Percentiles rank a stretch among this genome's conserved stretches.
These are phyloP conservation scores for Nansenia antarctica DNA, from an alignment of 2,113 vertebrate species.

Conservation along the genomic window DNA sequence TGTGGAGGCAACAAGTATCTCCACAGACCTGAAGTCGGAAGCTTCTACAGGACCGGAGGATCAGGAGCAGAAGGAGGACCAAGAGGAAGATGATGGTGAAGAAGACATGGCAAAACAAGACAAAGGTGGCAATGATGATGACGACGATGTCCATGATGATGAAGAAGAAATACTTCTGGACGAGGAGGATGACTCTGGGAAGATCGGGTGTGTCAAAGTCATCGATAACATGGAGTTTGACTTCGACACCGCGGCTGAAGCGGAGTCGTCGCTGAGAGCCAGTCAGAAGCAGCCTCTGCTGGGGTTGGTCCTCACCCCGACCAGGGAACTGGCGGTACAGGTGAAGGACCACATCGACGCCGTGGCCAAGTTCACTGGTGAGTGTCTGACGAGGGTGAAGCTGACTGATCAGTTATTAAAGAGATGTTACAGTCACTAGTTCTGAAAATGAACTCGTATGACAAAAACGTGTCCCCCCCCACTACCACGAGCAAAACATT, in stretches of 20 bases:
- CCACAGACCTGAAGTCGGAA: slow-evolving; percentile 8
- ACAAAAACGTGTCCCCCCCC: too few species aligned
- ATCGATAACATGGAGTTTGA: slow-evolving; percentile 56
- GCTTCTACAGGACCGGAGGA: background rate
- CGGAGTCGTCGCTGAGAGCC: background rate
- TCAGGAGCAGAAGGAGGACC: background rate
- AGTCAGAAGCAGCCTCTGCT: slow-evolving; percentile 77
- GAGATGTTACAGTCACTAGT: too few species aligned
- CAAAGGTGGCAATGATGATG: background rate
- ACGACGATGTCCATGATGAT: slow-evolving; percentile 25
- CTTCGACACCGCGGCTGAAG: background rate
- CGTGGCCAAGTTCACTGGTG: slow-evolving; percentile 88
- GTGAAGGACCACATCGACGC: slow-evolving; percentile 96
- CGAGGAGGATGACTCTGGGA: slow-evolving; percentile 19
- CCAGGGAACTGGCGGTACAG: slow-evolving; percentile 94
- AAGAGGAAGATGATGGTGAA: slow-evolving; percentile 13
- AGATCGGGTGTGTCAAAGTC: slow-evolving; percentile 57
- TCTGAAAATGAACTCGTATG: too few species aligned
- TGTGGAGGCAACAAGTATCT: background rate
- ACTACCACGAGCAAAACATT: too few species aligned
- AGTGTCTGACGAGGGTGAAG: background rate
- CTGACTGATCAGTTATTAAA: too few species aligned
- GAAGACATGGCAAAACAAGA: slow-evolving; percentile 13
- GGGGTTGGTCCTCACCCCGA: slow-evolving; percentile 91
- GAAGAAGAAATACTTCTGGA: slow-evolving; percentile 33